A percentile compares a stretch with the other conserved stretches of the same genome.
Conservation (phyloP, 2,888 invertebrate species). For the Caenorhabditis angaria region DNA sequence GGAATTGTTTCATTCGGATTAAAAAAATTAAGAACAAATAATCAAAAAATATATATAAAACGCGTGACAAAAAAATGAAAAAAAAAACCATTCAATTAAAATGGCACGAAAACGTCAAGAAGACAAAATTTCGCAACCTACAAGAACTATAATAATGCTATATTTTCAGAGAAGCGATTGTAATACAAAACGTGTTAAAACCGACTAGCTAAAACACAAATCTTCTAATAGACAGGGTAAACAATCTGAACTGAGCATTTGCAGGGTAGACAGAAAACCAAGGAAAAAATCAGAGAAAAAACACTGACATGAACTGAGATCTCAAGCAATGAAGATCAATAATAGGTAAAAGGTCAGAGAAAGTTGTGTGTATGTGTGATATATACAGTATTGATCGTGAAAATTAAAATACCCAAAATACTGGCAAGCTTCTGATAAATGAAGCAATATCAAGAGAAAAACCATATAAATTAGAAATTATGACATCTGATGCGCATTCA, state of each 20-base stretch:
- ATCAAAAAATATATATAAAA: no score
- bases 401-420: conserved; percentile 5
- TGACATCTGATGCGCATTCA: neutral
- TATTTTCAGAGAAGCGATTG: neutral
- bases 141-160: neutral
- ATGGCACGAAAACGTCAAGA: neutral
- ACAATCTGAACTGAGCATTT: no score
- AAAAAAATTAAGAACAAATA: no score
- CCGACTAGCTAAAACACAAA: neutral
- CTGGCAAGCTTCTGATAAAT: neutral
- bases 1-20: no score
- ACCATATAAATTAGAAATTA: neutral
- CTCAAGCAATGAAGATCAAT: neutral
- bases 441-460: no score
- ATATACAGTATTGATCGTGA: neutral
- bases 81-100: neutral
- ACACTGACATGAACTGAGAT: neutral
- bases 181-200: no score
- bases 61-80: no score
- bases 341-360: neutral
- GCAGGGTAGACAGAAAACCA: no score
- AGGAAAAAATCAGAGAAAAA: neutral
- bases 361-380: neutral
- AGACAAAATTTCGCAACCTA: neutral
- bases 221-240: neutral